Conservation (phyloP, 2,113 vertebrate species). For the Laterallus jamaicensis region DNA sequence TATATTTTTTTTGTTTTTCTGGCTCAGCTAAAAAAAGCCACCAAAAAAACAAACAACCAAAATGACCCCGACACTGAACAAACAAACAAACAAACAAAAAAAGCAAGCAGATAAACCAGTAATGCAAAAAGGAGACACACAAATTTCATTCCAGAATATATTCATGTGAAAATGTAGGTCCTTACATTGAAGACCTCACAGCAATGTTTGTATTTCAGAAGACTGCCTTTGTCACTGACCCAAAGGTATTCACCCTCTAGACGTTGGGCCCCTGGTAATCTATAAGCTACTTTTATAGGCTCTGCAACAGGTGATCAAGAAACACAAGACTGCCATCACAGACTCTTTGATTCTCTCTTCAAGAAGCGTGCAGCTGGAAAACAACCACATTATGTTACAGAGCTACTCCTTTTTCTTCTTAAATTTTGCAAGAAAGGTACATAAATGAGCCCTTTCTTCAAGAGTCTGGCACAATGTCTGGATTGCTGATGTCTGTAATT, state of each 20-base stretch:
- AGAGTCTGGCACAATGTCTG: not conserved
- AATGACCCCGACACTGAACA: too few relatives aligned
- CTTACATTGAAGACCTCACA: not conserved
- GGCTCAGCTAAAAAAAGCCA: too few relatives aligned
- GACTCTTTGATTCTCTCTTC: not conserved
- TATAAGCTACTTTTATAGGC: not conserved
- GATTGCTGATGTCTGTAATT: not conserved
- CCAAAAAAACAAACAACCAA: too few relatives aligned
- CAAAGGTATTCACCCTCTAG: not conserved
- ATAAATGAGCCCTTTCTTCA: not conserved
- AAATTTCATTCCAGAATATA: not conserved
- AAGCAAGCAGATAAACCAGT: not conserved
- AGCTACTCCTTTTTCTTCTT: not conserved
- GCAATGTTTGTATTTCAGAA: not conserved
- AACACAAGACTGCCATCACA: not conserved
- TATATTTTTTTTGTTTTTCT: not conserved
- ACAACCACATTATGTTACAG: fast-evolving
- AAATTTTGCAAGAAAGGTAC: not conserved
- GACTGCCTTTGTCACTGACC: not conserved
- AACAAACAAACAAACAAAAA: too few relatives aligned
- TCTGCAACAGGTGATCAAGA: not conserved
- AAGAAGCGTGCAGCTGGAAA: not conserved
- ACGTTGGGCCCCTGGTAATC: not conserved
- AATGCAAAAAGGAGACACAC: not conserved
- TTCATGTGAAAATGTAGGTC: not conserved